Conservation (phyloP, 53 echinoderm and acorn worm species). For the Paelopatides confundens region DNA sequence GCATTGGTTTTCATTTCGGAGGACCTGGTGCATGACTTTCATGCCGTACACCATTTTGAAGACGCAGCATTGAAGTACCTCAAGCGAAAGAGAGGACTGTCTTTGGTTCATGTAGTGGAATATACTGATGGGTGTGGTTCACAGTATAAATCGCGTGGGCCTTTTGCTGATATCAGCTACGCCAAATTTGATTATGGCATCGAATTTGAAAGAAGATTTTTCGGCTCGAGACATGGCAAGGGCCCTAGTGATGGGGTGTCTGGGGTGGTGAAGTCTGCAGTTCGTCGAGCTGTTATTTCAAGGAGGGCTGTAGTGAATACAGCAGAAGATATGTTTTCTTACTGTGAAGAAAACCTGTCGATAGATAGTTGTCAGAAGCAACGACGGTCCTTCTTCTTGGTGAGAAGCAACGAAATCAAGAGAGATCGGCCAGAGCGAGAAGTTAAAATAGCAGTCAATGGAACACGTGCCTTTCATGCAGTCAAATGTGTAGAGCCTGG, state of each 20-base stretch:
- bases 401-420: not conserved
- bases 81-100: not conserved
- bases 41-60: conserved; percentile 68
- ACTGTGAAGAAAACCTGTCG: conserved; percentile 33
- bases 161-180: conserved; percentile 63
- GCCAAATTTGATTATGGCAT: conserved; percentile 18
- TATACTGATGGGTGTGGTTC: conserved; percentile 64
- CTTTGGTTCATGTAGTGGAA: not conserved
- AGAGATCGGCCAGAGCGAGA: not conserved
- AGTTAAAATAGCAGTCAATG: not conserved
- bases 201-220: conserved; percentile 40
- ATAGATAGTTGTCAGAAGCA: not conserved
- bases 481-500: conserved; percentile 3
- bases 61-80: conserved; percentile 32
- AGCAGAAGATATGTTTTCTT: conserved; percentile 49
- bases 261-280: conserved; percentile 45
- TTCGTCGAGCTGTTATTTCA: conserved; percentile 44
- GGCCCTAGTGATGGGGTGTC: conserved; percentile 66
- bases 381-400: not conserved
- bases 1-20: conserved; percentile 59
- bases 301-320: conserved; percentile 10
- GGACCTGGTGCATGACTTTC: conserved; percentile 62
- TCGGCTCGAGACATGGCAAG: conserved; percentile 72
- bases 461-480: not conserved
- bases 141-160: conserved; percentile 71